Base-by-base conservation (phyloP, 2,113 vertebrate species). In the Thunnus thynnus region DNA sequence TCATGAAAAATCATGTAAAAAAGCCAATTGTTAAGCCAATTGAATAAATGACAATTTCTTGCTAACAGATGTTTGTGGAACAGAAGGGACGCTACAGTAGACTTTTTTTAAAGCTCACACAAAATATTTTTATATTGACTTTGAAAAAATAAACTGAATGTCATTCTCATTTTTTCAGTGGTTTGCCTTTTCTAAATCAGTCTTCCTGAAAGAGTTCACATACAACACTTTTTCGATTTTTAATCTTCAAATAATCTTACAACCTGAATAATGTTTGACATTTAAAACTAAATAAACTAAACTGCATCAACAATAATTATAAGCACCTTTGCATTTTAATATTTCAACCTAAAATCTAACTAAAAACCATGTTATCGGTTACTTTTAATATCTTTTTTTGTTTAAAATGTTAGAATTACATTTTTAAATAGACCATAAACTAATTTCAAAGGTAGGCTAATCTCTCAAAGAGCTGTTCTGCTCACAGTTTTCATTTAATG, bases 361-460 rank as follows among this genome's bases (percentile, higher is more conserved):
- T 48, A 11, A n/a, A 62, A 1, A 13, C 4, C 11, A 11, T 20
- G 13, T 20, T 41, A 41, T 5, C 7, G 36, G 5, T 20, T 52
- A 62, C 47, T 55, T 54, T 9, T 56, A 11, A 20, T 60, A 4
- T 18, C 32, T 57, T 16, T 16, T 5, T 78, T 48, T 32, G 7
- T 46, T 61, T 74, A 41, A 76, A 50, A 16, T 65, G 14, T 20
- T n/a, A 18, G 32, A 13, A 16, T 27, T 18, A 55, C 12, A 63
- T 52, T 73, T 68, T 64, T 20, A 47, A 55, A 57, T 20, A 48
- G 1, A 48, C 22, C n/a, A 32, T 27, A 22, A 44, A 64, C 13
- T 62, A 51, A 83, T 75, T 68, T 78, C 27, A 30, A 67, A 8
- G 47, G 55, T 30, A 63, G 72, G 52, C 62, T 74, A 52, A 76